phyloP scores from a whole-genome alignment of 30 jellyfish, hydroid and myxozoan species.

The Turritopsis dohrnii region DNA sequence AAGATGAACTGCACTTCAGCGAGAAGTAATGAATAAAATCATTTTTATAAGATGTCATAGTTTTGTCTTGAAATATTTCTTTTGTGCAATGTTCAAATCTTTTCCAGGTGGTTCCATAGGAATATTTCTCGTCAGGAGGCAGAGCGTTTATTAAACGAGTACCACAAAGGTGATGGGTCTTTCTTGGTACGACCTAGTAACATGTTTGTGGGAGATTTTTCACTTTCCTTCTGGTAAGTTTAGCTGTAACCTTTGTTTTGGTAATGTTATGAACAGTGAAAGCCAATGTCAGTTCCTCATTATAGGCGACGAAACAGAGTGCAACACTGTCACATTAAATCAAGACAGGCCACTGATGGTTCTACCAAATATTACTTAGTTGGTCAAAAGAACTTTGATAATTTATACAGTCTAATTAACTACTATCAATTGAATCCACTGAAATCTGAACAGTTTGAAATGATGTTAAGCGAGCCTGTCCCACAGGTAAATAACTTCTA shows the following conservation, averaged over 20 bases:
- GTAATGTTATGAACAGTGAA: too few relatives aligned
- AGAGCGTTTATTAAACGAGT: constrained; percentile 71
- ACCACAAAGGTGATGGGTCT: constrained; percentile 96
- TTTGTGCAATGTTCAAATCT: neutral
- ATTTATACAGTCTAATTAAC: constrained; percentile 69
- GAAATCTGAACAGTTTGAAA: constrained; percentile 68
- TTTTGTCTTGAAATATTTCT: neutral
- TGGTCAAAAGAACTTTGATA: constrained; percentile 80
- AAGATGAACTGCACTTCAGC: constrained; percentile 77
- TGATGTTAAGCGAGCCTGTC: constrained; percentile 76
- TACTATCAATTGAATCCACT: constrained; percentile 78
- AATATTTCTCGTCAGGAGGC: constrained; percentile 71
- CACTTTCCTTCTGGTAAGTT: constrained; percentile 88
- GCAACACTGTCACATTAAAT: constrained; percentile 93
- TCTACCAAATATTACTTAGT: constrained; percentile 68
- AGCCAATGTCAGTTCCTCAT: neutral
- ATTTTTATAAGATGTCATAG: neutral
- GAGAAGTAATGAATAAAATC: constrained; percentile 68
- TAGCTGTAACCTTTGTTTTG: neutral
- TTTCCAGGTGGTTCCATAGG: constrained; percentile 89
- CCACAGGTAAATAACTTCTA: constrained; percentile 70
- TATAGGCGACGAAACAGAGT: constrained; percentile 68
- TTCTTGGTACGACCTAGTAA: constrained; percentile 92
- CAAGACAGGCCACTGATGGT: constrained; percentile 72
- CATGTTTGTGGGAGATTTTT: constrained; percentile 96